Conservation (phyloP, 2,113 vertebrate species). For the Caranx ignobilis region DNA sequence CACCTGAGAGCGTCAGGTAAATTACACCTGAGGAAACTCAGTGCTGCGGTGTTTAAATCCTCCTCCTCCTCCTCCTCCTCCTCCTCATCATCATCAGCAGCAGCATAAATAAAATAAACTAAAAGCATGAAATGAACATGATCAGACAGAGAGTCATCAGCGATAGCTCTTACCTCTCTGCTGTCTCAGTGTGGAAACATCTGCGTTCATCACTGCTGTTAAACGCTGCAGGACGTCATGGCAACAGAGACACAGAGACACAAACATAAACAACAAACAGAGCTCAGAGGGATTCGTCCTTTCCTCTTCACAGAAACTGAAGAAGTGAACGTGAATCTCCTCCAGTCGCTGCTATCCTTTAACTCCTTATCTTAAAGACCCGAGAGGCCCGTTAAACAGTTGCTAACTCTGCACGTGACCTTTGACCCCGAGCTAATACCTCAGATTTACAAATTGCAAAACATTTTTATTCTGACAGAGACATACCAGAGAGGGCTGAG, state of each 20-base stretch:
- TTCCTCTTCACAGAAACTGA: neutral
- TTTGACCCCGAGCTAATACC: conserved; percentile 16
- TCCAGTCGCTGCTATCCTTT: conserved; percentile 8
- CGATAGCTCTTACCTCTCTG: neutral
- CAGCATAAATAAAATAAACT: too few relatives aligned
- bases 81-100: too few relatives aligned
- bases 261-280: neutral
- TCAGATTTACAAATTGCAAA: neutral
- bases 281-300: neutral
- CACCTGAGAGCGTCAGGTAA: too few relatives aligned
- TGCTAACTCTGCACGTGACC: neutral
- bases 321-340: neutral
- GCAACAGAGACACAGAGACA: neutral
- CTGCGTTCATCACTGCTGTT: neutral
- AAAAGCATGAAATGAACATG: too few relatives aligned
- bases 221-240: neutral
- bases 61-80: too few relatives aligned
- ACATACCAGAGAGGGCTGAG: neutral
- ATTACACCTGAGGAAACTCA: too few relatives aligned
- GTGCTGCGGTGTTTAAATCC: too few relatives aligned
- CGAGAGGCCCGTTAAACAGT: conserved; percentile 33
- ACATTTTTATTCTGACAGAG: neutral
- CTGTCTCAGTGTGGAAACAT: neutral
- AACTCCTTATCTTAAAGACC: conserved; percentile 48
- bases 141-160: neutral